Evolutionary conservation across 2,113 vertebrate genomes (phyloP).

Genomic region (Amblyopsis rosae): DNA sequence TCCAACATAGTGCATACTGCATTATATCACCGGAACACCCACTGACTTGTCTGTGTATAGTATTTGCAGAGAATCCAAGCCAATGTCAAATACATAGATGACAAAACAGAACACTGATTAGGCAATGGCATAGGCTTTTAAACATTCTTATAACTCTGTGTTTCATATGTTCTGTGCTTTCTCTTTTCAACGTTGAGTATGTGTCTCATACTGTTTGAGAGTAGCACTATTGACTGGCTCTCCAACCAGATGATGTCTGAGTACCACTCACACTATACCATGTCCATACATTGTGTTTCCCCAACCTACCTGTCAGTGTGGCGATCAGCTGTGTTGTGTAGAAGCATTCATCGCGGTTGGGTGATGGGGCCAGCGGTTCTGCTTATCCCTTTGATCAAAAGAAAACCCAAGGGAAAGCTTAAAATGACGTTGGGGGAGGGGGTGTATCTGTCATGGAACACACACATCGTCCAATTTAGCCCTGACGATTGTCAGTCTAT

Average conservation of each 20-base stretch:
- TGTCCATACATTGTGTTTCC: slow-evolving; percentile 6
- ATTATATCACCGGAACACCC: background rate
- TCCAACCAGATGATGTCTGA: too few species aligned
- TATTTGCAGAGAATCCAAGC: too few species aligned
- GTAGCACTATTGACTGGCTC: too few species aligned
- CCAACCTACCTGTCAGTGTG: slow-evolving; percentile 15
- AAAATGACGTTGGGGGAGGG: slow-evolving; percentile 50
- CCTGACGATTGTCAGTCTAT: slow-evolving; percentile 64
- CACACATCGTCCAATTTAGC: slow-evolving; percentile 61
- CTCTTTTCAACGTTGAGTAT: too few species aligned
- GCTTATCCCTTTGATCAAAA: slow-evolving; percentile 44
- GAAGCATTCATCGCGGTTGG: slow-evolving; percentile 7
- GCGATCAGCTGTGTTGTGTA: slow-evolving; percentile 20
- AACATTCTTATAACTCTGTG: too few species aligned
- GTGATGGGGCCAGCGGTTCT: slow-evolving; percentile 22
- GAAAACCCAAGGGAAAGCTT: slow-evolving; percentile 26
- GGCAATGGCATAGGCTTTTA: too few species aligned
- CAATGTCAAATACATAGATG: too few species aligned
- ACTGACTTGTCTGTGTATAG: background rate
- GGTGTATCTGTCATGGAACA: slow-evolving; percentile 53
- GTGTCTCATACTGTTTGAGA: too few species aligned
- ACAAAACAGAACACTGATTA: too few species aligned
- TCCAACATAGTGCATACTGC: background rate
- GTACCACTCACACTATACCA: background rate
- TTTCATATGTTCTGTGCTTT: too few species aligned